Evolutionary conservation across 2,113 vertebrate species (phyloP).

Genomic region (Calyptomena viridis): DNA sequence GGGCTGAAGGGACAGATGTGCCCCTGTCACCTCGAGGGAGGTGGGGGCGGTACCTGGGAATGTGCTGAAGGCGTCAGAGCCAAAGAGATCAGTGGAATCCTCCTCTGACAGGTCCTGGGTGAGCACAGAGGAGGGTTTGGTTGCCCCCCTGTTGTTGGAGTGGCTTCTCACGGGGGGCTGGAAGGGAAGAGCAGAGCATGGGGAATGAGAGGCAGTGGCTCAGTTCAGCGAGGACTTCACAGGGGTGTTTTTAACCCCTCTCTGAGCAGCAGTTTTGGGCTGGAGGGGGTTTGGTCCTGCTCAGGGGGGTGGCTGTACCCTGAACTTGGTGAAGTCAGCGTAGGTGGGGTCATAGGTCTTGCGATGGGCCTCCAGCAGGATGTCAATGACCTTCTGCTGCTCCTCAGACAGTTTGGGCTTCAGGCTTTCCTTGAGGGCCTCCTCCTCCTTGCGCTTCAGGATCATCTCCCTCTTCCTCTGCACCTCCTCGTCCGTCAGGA

Average conservation of each 20-base stretch:
- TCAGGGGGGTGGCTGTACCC: constrained; percentile 69
- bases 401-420: constrained; percentile 87
- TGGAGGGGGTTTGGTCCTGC: not conserved
- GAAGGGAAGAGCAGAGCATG: not conserved
- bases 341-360: constrained; percentile 95
- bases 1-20: accelerated
- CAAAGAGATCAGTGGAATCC: constrained; percentile 80
- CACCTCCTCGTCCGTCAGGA: constrained; percentile 95
- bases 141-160: constrained; percentile 54
- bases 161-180: constrained; percentile 84
- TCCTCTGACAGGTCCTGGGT: constrained; percentile 73
- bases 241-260: too few relatives aligned
- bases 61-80: constrained; percentile 19
- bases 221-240: too few relatives aligned
- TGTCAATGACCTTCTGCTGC: constrained; percentile 84
- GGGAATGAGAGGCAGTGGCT: too few relatives aligned
- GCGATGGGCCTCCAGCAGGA: constrained; percentile 90
- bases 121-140: constrained; percentile 74
- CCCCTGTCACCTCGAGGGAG: accelerated
- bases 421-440: constrained; percentile 83
- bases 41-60: constrained; percentile 74
- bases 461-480: constrained; percentile 96
- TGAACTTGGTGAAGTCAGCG: constrained; percentile 87
- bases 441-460: constrained; percentile 92
- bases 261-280: accelerated